Conservation (phyloP, 37 sponge, comb jelly and placozoan species). For the Oopsacas minuta region DNA sequence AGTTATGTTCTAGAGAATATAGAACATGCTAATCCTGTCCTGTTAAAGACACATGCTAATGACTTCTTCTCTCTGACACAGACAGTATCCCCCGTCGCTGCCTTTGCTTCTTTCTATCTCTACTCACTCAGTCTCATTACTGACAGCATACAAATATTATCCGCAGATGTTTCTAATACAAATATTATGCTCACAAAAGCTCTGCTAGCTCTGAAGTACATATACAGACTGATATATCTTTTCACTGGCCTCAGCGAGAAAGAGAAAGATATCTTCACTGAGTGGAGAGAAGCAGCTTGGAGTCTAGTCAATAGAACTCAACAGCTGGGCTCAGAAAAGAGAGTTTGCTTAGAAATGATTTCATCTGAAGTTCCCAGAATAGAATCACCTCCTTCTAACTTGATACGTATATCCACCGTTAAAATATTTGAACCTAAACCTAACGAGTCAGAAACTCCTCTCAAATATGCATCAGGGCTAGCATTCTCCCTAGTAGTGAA, state of each 20-base stretch:
- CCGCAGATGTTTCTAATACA: background rate
- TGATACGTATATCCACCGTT: background rate
- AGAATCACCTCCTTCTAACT: background rate
- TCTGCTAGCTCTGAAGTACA: conserved; percentile 1
- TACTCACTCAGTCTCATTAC: background rate
- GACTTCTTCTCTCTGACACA: conserved; percentile 13
- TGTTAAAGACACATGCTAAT: background rate
- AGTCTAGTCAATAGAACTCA: background rate
- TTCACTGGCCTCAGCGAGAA: background rate
- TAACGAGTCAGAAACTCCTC: background rate
- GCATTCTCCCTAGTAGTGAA: background rate
- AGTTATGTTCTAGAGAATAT: background rate
- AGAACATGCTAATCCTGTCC: background rate
- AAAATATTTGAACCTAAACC: conserved; percentile 10
- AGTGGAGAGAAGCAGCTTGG: background rate
- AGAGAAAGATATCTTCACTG: background rate
- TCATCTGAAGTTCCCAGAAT: background rate
- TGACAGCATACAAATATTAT: background rate
- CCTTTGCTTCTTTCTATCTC: background rate
- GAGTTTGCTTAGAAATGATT: background rate
- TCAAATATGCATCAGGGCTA: background rate
- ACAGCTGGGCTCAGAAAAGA: background rate
- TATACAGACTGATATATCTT: background rate
- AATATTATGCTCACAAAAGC: background rate
- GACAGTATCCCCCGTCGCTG: background rate